These are phyloP conservation scores for Enteromius argenteus DNA, from an alignment of 2,797 vertebrate species.

Conservation along the genomic window DNA sequence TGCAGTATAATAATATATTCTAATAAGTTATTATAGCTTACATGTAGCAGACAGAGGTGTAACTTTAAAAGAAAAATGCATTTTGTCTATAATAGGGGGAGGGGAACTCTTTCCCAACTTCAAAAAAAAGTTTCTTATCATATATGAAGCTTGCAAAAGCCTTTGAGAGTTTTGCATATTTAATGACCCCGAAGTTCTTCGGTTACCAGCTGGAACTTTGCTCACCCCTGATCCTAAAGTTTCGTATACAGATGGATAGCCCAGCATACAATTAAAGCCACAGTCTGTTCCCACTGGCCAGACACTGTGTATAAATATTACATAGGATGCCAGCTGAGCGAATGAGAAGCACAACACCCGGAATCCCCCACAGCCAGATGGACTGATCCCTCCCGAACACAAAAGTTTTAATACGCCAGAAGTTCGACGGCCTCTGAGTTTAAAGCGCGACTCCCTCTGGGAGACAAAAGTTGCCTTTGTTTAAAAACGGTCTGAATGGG, in stretches of 20 bases:
- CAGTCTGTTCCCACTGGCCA: conserved; percentile 80
- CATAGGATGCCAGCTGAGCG: conserved; percentile 88
- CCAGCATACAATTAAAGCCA: conserved; percentile 88
- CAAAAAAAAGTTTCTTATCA: conserved; percentile 24
- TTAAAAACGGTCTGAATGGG: conserved; percentile 63
- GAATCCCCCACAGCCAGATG: conserved; percentile 85
- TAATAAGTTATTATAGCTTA: neutral
- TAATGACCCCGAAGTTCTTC: conserved; percentile 83
- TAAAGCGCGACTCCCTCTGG: conserved; percentile 67
- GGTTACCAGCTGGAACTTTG: conserved; percentile 86
- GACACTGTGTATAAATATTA: conserved; percentile 90
- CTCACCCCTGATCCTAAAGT: conserved; percentile 78
- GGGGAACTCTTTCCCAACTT: neutral
- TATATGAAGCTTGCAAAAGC: conserved; percentile 39
- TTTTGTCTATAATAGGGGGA: neutral
- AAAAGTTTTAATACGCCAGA: conserved; percentile 79
- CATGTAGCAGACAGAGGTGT: neutral
- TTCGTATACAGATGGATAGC: conserved; percentile 80
- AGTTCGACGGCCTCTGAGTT: conserved; percentile 69
- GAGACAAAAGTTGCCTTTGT: conserved; percentile 79
- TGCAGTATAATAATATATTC: neutral
- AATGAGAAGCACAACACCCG: conserved; percentile 64
- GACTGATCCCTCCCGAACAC: conserved; percentile 75
- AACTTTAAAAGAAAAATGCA: neutral
- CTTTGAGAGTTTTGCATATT: conserved; percentile 79